Percentiles rank a stretch among this genome's conserved stretches.
phyloP scores from a whole-genome alignment of 2,888 invertebrate genomes.

The Thera britannica region DNA sequence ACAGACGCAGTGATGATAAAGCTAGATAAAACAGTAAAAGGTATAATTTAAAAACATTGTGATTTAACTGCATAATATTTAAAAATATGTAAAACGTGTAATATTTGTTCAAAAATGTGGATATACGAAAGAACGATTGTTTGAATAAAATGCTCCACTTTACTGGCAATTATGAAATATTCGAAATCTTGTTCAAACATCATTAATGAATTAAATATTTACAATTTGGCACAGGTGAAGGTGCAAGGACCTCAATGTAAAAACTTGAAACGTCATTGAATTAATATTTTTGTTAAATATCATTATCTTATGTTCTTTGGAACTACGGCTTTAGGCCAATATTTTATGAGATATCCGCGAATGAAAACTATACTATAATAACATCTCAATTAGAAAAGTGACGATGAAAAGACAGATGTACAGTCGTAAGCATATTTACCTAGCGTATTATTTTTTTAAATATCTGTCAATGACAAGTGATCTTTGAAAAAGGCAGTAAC shows the following conservation, averaged over 20 bases:
- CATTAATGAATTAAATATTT: slow-evolving; percentile 65
- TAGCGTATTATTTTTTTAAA: slow-evolving; percentile 8
- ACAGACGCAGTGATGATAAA: slow-evolving; percentile 41
- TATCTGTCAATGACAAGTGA: slow-evolving; percentile 8
- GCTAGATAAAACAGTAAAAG: slow-evolving; percentile 20
- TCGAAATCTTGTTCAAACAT: slow-evolving; percentile 42
- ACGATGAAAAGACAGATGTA: slow-evolving; percentile 11
- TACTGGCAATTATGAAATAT: slow-evolving; percentile 13
- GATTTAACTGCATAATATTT: slow-evolving; percentile 7
- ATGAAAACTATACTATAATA: slow-evolving; percentile 27
- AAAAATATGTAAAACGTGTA: slow-evolving; percentile 13
- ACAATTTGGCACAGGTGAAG: slow-evolving; percentile 81
- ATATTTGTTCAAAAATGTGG: slow-evolving; percentile 13
- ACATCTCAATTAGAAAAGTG: slow-evolving; percentile 12
- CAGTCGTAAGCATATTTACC: slow-evolving; percentile 3
- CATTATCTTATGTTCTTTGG: slow-evolving; percentile 73
- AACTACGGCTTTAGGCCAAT: slow-evolving; percentile 81
- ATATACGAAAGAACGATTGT: slow-evolving; percentile 1
- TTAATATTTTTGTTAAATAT: slow-evolving; percentile 60
- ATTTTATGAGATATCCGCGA: slow-evolving; percentile 50
- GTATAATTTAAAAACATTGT: slow-evolving; percentile 9
- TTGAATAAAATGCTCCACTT: slow-evolving; percentile 5
- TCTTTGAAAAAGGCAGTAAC: slow-evolving; percentile 13
- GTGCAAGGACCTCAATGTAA: slow-evolving; percentile 66
- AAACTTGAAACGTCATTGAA: slow-evolving; percentile 48